phyloP scores from a whole-genome alignment of 2,888 invertebrate genomes.

The Eristalinus sepulchralis region DNA sequence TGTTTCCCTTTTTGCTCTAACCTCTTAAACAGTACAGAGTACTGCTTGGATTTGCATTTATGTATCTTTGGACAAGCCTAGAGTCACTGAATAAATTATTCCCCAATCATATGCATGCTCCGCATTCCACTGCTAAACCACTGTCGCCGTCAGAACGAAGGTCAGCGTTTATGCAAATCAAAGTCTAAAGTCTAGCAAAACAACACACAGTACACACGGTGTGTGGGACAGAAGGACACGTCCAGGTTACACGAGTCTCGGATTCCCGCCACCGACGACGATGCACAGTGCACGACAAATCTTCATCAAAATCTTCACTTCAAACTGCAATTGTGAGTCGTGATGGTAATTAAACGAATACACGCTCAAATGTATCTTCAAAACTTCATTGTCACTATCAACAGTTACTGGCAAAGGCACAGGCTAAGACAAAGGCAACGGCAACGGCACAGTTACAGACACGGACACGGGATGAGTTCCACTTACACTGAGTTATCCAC shows the following conservation, averaged over 20 bases:
- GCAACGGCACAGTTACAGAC: not conserved
- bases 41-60: not conserved
- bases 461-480: constrained; percentile 5
- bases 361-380: constrained; percentile 22
- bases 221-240: not conserved
- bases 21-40: not conserved
- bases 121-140: not conserved
- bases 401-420: not conserved
- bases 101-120: not conserved
- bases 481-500: constrained; percentile 57
- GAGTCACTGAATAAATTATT: not conserved
- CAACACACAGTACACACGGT: not conserved
- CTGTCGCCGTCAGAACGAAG: not conserved
- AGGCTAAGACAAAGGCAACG: too few species aligned
- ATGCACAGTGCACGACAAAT: not conserved
- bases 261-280: not conserved
- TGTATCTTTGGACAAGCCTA: not conserved
- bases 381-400: constrained; percentile 54
- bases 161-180: not conserved
- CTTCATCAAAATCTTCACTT: not conserved
- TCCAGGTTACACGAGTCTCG: not conserved
- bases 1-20: not conserved
- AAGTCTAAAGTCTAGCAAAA: not conserved
- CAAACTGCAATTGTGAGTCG: constrained; percentile 24
- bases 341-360: constrained; percentile 43